These are phyloP conservation scores for Dione vanillae DNA, from an alignment of 2,888 invertebrate species.

Conservation along the genomic window DNA sequence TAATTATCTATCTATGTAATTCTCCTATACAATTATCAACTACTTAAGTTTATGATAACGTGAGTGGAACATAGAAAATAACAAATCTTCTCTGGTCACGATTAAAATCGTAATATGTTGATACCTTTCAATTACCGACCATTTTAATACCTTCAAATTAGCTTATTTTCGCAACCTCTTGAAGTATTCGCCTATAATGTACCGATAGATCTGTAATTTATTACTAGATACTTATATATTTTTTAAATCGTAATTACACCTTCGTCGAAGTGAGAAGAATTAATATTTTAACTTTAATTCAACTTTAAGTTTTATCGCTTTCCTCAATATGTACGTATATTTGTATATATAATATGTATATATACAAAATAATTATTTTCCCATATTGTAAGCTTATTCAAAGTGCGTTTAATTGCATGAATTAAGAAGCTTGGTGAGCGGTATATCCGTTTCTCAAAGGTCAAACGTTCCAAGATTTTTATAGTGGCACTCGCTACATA, in stretches of 20 bases:
- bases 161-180: slow-evolving; percentile 31
- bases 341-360: too few relatives aligned
- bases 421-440: slow-evolving; percentile 40
- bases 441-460: slow-evolving; percentile 45
- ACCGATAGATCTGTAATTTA: not conserved
- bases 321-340: too few relatives aligned
- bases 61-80: slow-evolving; percentile 35
- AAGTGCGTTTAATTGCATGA: slow-evolving; percentile 29
- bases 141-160: slow-evolving; percentile 27
- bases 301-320: too few relatives aligned
- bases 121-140: slow-evolving; percentile 36
- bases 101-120: slow-evolving; percentile 39
- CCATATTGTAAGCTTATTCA: slow-evolving; percentile 25
- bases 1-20: too few relatives aligned
- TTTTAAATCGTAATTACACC: not conserved
- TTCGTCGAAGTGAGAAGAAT: too few relatives aligned
- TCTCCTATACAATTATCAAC: slow-evolving; percentile 4
- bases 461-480: slow-evolving; percentile 43
- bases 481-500: slow-evolving; percentile 28
- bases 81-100: slow-evolving; percentile 40
- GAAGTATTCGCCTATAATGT: not conserved
- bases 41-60: slow-evolving; percentile 25
- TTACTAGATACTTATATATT: not conserved
- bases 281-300: too few relatives aligned
- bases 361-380: not conserved